Conservation (phyloP, 2,113 vertebrate species). For the Axis porcinus region DNA sequence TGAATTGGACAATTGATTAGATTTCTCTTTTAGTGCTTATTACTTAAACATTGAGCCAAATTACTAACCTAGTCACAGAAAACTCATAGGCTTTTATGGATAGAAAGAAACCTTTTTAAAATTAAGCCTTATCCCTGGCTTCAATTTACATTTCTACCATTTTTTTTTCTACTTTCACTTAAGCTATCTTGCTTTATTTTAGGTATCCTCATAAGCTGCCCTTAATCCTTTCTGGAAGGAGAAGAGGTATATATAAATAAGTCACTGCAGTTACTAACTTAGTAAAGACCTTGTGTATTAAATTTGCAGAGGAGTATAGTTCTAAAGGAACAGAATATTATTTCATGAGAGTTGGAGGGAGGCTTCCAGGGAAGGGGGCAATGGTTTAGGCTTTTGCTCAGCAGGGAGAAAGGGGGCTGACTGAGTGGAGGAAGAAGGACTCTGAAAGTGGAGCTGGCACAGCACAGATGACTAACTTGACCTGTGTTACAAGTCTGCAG, state of each 20-base stretch:
- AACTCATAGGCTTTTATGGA: not conserved
- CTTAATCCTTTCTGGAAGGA: constrained; percentile 42
- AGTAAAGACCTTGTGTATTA: not conserved
- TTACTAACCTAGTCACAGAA: not conserved
- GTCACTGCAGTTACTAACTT: not conserved
- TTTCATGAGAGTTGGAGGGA: not conserved
- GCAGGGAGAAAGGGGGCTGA: not conserved
- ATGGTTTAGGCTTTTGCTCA: not conserved
- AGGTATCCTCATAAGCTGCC: not conserved
- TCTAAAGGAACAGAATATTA: not conserved
- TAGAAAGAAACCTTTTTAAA: not conserved
- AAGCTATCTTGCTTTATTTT: constrained; percentile 35
- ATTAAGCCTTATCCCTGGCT: not conserved
- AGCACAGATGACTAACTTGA: not conserved
- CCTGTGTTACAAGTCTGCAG: not conserved
- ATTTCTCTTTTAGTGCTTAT: not conserved
- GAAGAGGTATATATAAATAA: not conserved
- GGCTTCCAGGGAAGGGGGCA: not conserved
- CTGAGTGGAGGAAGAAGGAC: not conserved
- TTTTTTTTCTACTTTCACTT: constrained; percentile 28
- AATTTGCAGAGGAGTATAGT: not conserved
- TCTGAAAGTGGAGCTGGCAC: not conserved
- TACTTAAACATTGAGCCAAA: not conserved
- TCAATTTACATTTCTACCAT: constrained; percentile 30
- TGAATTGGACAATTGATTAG: not conserved